Base-by-base conservation (phyloP, 2,797 vertebrate species). In the Psittacula derbiana region DNA sequence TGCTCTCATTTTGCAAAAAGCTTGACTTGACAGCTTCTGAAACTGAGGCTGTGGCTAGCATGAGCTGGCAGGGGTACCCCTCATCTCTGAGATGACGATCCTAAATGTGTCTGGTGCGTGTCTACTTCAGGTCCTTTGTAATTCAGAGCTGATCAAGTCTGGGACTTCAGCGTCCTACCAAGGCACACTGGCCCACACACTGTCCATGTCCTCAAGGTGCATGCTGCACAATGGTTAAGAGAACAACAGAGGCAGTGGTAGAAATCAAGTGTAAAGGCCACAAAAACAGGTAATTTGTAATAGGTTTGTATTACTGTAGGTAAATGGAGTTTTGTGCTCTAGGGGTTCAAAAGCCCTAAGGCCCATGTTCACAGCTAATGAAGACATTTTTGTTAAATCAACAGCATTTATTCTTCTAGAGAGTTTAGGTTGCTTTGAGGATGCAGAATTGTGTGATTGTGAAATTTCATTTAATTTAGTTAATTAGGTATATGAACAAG, bases 201-300 rank as follows among this genome's bases (percentile, higher is more conserved):
- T 33, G 8, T 19, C 36, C 4, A 0, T 50, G 19, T 40, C 41
- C 16, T 23, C 2, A 2, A 44, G 40, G 27, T 69, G 25, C 36
- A 57, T 58, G 23, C 17, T 2, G 0, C 31, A 40, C 0, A 0
- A 8, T 20, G 25, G 33, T 14, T 14, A 44, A 36, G 23, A 6
- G 40, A 23, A 60, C 40, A 75, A 78, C 20, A 73, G 44, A 60
- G 40, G 30, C 53, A 66, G 27, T 23, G 40, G 17, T 27, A 46
- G 41, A n/a, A 71, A 40, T 33, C 12, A 61, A 64, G 10, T 10
- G 20, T n/a, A 33, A 83, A 50, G 62, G 19, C 16, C 28, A 6
- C 52, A 41, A 0, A 24, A 75, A 40, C 5, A 47, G 38, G 27
- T 46, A 21, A 21, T 70, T 88, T 75, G n/a, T 69, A 47, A 66